Evolutionary conservation across 2,888 invertebrate genomes (phyloP).

Genomic region (Laothoe populi): DNA sequence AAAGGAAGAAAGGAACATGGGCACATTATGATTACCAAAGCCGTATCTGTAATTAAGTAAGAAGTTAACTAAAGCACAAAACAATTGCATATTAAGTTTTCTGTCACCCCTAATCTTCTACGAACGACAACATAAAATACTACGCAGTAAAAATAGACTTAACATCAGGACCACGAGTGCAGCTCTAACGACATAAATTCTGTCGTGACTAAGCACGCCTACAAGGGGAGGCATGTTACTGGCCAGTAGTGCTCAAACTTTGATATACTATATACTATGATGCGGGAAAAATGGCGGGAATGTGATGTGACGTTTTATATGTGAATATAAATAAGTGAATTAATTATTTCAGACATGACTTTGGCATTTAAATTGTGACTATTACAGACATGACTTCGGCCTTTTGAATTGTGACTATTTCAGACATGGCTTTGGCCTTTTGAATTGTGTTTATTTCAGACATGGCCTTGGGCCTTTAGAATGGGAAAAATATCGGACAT

Average conservation of each 20-base stretch:
- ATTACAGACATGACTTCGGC: too few relatives aligned
- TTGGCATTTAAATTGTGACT: too few relatives aligned
- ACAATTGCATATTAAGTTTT: not conserved
- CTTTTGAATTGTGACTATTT: too few relatives aligned
- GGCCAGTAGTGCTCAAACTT: slow-evolving; percentile 35
- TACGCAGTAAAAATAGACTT: slow-evolving; percentile 41
- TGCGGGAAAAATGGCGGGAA: too few relatives aligned
- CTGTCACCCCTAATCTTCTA: not conserved
- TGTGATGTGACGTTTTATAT: too few relatives aligned
- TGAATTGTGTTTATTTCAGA: too few relatives aligned
- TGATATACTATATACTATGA: not conserved
- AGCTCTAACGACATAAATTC: slow-evolving; percentile 43
- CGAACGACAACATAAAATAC: slow-evolving; percentile 39
- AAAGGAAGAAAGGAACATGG: too few relatives aligned
- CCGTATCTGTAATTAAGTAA: not conserved
- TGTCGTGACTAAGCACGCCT: slow-evolving; percentile 52
- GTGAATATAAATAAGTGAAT: too few relatives aligned
- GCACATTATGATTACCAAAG: not conserved
- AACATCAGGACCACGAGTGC: slow-evolving; percentile 35
- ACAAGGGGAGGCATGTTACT: slow-evolving; percentile 33
- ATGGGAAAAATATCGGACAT: too few relatives aligned
- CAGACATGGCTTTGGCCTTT: too few relatives aligned
- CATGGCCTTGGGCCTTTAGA: too few relatives aligned
- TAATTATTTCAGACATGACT: too few relatives aligned
- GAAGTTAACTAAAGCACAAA: not conserved